A percentile compares a stretch with the other conserved stretches of the same genome.
phyloP scores from a whole-genome alignment of 2,888 invertebrate genomes.

The Himalopsyche tibetana region DNA sequence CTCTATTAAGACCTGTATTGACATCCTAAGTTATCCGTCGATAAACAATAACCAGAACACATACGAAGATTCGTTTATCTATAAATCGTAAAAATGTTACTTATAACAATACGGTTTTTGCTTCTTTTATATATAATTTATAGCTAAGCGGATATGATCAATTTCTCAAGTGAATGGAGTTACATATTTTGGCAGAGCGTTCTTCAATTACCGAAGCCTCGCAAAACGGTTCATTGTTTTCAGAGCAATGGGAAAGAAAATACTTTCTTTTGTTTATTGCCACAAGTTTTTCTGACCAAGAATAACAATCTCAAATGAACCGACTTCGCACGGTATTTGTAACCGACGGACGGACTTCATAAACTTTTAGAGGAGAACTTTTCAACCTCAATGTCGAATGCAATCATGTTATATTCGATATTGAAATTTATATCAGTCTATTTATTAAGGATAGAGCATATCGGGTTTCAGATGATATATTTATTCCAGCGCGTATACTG shows the following conservation, averaged over 20 bases:
- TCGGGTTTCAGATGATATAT: too few species aligned
- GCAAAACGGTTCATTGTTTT: constrained; percentile 38
- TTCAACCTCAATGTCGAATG: neutral
- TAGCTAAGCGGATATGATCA: constrained; percentile 1
- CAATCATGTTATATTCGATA: neutral
- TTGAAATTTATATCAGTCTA: too few species aligned
- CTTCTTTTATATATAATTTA: neutral
- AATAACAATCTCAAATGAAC: constrained; percentile 17
- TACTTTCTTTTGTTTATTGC: neutral
- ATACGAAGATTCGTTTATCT: too few species aligned
- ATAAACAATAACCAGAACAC: too few species aligned
- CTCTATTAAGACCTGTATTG: too few species aligned
- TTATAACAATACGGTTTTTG: too few species aligned
- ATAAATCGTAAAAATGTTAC: too few species aligned
- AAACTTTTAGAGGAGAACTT: neutral
- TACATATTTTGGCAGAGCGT: neutral
- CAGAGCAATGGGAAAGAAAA: constrained; percentile 11
- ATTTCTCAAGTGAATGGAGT: constrained; percentile 26
- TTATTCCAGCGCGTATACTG: too few species aligned
- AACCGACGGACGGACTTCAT: neutral
- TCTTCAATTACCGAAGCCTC: constrained; percentile 42
- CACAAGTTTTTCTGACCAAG: neutral
- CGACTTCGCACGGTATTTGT: neutral
- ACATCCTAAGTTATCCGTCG: too few species aligned
- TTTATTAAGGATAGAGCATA: too few species aligned